Base-by-base conservation (phyloP, 2,888 invertebrate species). In the Chalcis sispes region DNA sequence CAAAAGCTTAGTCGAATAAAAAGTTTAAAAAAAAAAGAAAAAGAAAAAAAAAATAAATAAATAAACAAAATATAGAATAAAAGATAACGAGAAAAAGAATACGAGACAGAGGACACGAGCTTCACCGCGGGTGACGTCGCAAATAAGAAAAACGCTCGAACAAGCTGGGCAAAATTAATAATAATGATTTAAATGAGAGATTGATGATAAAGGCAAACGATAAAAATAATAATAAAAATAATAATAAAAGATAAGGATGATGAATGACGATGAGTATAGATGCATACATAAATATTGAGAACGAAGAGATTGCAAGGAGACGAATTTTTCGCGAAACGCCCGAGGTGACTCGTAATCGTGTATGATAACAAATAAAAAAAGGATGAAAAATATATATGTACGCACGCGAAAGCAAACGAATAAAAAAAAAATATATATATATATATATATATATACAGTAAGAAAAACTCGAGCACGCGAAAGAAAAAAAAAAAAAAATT, bases 151-250 rank as follows among this genome's bases (percentile, higher is more conserved):
- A 20, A 4, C 48, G 20, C 48, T 20, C 48, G 18, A 18, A 20
- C 25, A 27, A 27, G 40, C 62, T 15, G 18, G 13, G 18, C 8
- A 29, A 62, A 62, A 46, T 62, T 46, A 48, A 62, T 48, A 18
- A 62, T 15, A 36, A 52, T 4, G 3, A 64, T 64, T n/a, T 25
- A 1, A 27, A 27, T 42, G 36, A 18, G 1, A 58, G 5, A 36
- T 20, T 15, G 20, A 54, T 42, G 15, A 42, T 42, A 42, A 42
- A 8, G 13, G 10, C 10, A 36, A 46, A 46, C 46, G 46, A 48
- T 64, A 10, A 64, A 5, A 13, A 59, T 50, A n/a, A 48, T 2
- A 18, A 48, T 62, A 62, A 62, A 1, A 23, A 27, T 29, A 29
- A 46, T 4, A 20, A 4, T n/a, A 18, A 48, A 32, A 18, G 42